These are phyloP conservation scores for Silurus asotus DNA, from an alignment of 2,113 vertebrate species.

Conservation along the genomic window DNA sequence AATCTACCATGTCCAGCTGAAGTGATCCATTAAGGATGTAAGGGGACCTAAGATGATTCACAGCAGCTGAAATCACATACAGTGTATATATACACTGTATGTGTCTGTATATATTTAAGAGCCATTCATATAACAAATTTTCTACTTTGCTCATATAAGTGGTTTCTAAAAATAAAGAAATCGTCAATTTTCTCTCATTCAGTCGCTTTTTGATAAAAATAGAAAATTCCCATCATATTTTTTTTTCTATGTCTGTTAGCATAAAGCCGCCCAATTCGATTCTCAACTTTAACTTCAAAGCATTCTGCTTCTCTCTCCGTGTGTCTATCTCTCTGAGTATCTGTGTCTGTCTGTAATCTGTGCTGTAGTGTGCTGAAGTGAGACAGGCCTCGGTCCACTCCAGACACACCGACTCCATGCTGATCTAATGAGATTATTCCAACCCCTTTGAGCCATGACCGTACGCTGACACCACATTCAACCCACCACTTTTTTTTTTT, in stretches of 20 bases:
- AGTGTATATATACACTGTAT: neutral
- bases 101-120: neutral
- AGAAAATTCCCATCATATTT: conserved; percentile 1
- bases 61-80: neutral
- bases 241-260: neutral
- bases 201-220: neutral
- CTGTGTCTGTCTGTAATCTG: conserved; percentile 14
- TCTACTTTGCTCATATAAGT: neutral
- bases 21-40: neutral
- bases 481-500: neutral
- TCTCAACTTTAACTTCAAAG: conserved; percentile 7
- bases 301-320: neutral
- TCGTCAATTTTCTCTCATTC: neutral
- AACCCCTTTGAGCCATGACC: neutral
- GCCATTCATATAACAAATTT: neutral
- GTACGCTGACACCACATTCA: neutral
- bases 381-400: neutral
- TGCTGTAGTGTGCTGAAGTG: conserved; percentile 1
- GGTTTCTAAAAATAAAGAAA: neutral
- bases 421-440: conserved; percentile 5
- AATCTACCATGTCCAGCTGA: neutral
- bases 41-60: neutral
- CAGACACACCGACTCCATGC: neutral
- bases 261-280: neutral
- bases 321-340: neutral